Conservation (phyloP, 2,888 invertebrate species). For the Heteromurus nitidus region DNA sequence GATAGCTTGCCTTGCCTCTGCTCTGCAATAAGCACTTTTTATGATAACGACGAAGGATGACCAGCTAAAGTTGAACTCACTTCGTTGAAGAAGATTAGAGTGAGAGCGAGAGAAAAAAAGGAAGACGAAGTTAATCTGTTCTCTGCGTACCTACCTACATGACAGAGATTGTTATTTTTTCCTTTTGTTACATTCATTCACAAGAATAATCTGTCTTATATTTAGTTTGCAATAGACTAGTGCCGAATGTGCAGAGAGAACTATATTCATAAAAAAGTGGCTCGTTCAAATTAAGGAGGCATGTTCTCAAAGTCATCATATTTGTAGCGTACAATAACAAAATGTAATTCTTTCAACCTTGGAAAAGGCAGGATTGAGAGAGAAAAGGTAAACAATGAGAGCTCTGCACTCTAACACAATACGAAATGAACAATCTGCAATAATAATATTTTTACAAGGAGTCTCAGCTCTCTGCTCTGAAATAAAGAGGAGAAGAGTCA, state of each 20-base stretch:
- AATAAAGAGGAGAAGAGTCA: neutral
- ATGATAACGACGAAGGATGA: no score
- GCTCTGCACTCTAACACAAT: neutral
- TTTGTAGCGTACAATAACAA: neutral
- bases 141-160: constrained; percentile 9
- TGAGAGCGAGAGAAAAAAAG: neutral
- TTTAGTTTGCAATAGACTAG: constrained; percentile 4
- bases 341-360: neutral
- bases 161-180: constrained; percentile 27
- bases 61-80: no score
- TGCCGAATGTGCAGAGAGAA: neutral
- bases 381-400: neutral
- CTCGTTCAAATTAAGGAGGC: neutral
- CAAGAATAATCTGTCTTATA: constrained; percentile 18
- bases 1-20: neutral
- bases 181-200: constrained; percentile 24
- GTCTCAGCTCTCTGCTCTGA: no score
- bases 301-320: neutral
- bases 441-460: constrained; percentile 32
- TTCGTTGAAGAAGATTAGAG: neutral
- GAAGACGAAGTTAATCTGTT: constrained; percentile 3
- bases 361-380: no score
- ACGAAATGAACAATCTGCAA: neutral
- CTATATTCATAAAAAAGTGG: constrained; percentile 3
- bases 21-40: neutral